phyloP scores from a whole-genome alignment of 2,888 invertebrate genomes.

The Lomographa bimaculata region DNA sequence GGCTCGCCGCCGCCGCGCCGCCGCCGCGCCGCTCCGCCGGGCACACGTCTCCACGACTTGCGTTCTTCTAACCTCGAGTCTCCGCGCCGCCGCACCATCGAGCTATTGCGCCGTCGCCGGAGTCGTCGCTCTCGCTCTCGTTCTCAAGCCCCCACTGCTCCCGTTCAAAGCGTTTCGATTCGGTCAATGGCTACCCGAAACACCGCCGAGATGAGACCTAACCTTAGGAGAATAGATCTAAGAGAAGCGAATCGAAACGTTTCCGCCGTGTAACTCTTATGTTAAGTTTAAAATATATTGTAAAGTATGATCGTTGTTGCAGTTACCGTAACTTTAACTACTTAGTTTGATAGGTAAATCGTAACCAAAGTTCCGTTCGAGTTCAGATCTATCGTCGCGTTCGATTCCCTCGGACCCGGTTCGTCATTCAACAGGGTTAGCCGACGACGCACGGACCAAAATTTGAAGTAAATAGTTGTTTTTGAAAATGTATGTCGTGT shows the following conservation, averaged over 20 bases:
- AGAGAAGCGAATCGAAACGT: slow-evolving; percentile 41
- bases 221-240: slow-evolving; percentile 30
- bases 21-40: slow-evolving; percentile 26
- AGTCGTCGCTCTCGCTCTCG: slow-evolving; percentile 7
- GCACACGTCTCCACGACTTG: slow-evolving; percentile 4
- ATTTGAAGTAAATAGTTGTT: slow-evolving; percentile 49
- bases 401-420: slow-evolving; percentile 55
- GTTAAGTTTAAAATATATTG: slow-evolving; percentile 50
- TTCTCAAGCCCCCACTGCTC: slow-evolving; percentile 4
- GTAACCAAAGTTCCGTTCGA: slow-evolving; percentile 74
- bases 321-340: slow-evolving; percentile 80
- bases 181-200: slow-evolving; percentile 14
- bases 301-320: slow-evolving; percentile 60
- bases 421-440: slow-evolving; percentile 67
- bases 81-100: slow-evolving; percentile 16
- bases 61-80: slow-evolving; percentile 29
- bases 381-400: slow-evolving; percentile 41
- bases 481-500: slow-evolving; percentile 50
- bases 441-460: slow-evolving; percentile 70
- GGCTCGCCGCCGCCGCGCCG: slow-evolving; percentile 34
- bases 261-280: slow-evolving; percentile 41
- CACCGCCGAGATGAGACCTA: slow-evolving; percentile 26
- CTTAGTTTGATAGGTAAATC: slow-evolving; percentile 75
- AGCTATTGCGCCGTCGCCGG: slow-evolving; percentile 5
- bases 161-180: slow-evolving; percentile 17